Conservation (phyloP, 2,888 invertebrate species). For the Caenorhabditis sp. region DNA sequence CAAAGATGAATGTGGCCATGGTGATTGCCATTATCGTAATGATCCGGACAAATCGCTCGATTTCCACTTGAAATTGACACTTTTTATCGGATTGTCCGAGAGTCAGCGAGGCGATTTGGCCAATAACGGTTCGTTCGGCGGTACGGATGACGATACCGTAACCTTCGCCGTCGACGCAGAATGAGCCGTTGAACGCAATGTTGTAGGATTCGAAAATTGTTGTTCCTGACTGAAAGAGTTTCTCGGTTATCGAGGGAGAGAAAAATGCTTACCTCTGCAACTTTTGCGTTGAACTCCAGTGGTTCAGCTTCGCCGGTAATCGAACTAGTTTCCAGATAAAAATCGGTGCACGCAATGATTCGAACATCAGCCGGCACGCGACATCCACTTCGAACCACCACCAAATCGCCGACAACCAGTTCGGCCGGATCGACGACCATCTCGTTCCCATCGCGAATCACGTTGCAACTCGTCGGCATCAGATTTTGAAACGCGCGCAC, state of each 20-base stretch:
- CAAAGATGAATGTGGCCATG: slow-evolving; percentile 56
- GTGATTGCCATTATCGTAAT: slow-evolving; percentile 57
- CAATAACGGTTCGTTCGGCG: slow-evolving; percentile 55
- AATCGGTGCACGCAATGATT: slow-evolving; percentile 49
- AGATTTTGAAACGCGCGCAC: slow-evolving; percentile 59
- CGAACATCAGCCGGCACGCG: slow-evolving; percentile 60
- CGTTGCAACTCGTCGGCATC: slow-evolving; percentile 56
- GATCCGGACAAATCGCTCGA: slow-evolving; percentile 57
- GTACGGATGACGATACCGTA: slow-evolving; percentile 60
- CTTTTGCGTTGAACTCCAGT: slow-evolving; percentile 53
- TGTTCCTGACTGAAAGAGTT: slow-evolving; percentile 7
- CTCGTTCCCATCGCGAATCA: slow-evolving; percentile 58
- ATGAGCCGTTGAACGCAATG: slow-evolving; percentile 56
- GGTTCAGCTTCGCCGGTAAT: slow-evolving; percentile 65
- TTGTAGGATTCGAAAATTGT: slow-evolving; percentile 54
- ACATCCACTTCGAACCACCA: slow-evolving; percentile 56
- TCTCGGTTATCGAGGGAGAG: neutral
- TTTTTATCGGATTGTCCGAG: slow-evolving; percentile 43
- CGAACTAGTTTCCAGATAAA: slow-evolving; percentile 61
- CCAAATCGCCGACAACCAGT: slow-evolving; percentile 60
- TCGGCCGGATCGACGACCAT: slow-evolving; percentile 52
- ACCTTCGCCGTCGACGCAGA: slow-evolving; percentile 65
- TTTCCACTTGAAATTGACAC: slow-evolving; percentile 55
- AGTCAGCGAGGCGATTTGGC: slow-evolving; percentile 55
- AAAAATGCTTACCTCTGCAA: slow-evolving; percentile 24